Base-by-base conservation (phyloP, 2,888 invertebrate species). In the Unio delphinus region DNA sequence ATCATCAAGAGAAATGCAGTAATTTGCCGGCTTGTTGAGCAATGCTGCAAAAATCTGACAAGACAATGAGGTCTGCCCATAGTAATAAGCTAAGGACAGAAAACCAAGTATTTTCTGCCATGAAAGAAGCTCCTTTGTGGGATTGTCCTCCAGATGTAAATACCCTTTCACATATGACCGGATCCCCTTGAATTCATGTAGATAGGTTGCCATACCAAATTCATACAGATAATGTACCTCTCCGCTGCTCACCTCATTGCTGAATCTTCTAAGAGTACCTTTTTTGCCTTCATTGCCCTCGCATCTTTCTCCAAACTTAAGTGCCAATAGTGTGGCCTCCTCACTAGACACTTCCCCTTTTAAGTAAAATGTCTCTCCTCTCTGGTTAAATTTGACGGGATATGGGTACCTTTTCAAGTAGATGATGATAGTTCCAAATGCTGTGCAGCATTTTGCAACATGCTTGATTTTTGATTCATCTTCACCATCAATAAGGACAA, bases 401-500 rank as follows among this genome's bases (percentile, higher is more conserved):
- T 74, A 72, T 1, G 78, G 75, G 59, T 70, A 77, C 54, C 78
- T 56, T 66, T 74, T 78, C 28, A 77, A 75, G 60, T 78, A 66
- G 15, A 80, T 20, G n/a, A 80, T 69, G 1, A 78, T 59, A 1
- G 72, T 55, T 26, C 66, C 64, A n/a, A 64, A 65, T 4, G 68
- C 59, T 15, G 60, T 57, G 34, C 72, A 45, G n/a, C 61, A 55
- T 4, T 60, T 72, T 2, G 28, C 56, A 17, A 80, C 56, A n/a
- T 67, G 71, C 45, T 67, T 68, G 1, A 81, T 70, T 28, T 74
- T 69, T 1, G 73, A 56, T 30, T 78, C 80, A n/a, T 81, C 80
- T 62, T 74, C 80, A 0, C 79, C 80, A 60, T 81, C 80, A 30
- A 81, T 64, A 7, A 81, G 61, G 18, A 75, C 26, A 5, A 81